Evolutionary conservation across 2,797 vertebrate genomes (phyloP).

Genomic region (Oreortyx pictus): DNA sequence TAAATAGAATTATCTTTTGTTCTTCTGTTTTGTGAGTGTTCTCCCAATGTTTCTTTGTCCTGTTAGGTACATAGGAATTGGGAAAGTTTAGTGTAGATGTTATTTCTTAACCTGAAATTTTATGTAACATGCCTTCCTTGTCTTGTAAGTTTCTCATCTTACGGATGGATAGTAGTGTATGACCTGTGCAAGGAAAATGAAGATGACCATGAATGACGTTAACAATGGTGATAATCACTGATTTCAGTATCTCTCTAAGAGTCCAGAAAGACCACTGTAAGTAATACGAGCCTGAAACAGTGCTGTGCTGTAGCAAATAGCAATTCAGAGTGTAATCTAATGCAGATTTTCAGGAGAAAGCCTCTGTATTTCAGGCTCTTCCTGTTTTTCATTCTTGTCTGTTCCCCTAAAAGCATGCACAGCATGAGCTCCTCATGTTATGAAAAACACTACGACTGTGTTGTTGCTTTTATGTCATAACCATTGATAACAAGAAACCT

Average conservation of each 20-base stretch:
- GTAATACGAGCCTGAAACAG: not conserved
- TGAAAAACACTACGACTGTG: not conserved
- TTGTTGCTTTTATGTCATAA: not conserved
- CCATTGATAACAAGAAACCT: not conserved
- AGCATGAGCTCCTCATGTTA: not conserved
- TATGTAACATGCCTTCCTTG: not conserved
- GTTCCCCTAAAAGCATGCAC: not conserved
- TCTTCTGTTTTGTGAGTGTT: not conserved
- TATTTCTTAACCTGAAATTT: not conserved
- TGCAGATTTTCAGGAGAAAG: not conserved
- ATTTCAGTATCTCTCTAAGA: not conserved
- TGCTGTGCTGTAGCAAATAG: no score
- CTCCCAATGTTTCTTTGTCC: not conserved
- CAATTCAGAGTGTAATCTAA: no score
- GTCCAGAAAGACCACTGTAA: not conserved
- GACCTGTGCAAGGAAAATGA: not conserved
- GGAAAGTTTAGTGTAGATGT: not conserved
- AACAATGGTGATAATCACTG: not conserved
- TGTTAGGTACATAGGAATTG: not conserved
- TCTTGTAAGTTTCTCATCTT: not conserved
- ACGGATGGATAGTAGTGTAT: not conserved
- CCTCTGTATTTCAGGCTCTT: not conserved
- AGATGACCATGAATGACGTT: not conserved
- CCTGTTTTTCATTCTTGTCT: not conserved
- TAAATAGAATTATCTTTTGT: not conserved